Evolutionary conservation across 2,888 invertebrate genomes (phyloP), one percentile per base, ranked within the genome.

Genomic region (Torymus aiolomorphi): DNA sequence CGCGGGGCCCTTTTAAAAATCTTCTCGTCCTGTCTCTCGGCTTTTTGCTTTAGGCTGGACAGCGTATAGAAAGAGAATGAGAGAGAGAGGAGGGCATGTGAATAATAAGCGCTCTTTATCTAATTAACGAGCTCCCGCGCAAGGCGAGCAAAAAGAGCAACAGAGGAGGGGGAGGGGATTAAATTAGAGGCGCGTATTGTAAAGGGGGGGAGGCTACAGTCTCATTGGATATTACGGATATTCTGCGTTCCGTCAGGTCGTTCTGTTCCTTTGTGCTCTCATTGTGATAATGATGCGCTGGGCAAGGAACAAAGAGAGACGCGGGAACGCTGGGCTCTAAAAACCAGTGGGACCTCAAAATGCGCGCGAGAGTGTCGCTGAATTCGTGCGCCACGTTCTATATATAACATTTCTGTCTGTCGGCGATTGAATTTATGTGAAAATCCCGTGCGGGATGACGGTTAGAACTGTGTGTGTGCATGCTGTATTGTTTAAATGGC

Each of bases 81-180:
- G 42, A 42, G 8, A 42, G 42, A 42, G 42, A 10, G 8, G 42
- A 49, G 8, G 42, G 3, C 18, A 63, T 52, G 65, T 78, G 72
- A 65, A 72, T 72, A 71, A 66, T 78, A 72, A 78, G 54, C 13
- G 61, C 24, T 52, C 77, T 78, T 78, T 66, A 63, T 66, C 66
- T 66, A 72, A 78, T 72, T 72, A 78, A 78, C 65, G 71, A 77
- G 77, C 57, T 52, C 20, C 62, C 54, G 16, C 63, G 20, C 49
- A 52, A 51, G 52, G 51, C 20, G 54, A 20, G 42, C 16, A 75
- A 67, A 75, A 67, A 61, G 59, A 31, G 56, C 57, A 31, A 67
- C 24, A 18, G 20, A 20, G 61, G 56, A 20, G 54, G 4, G 56
- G 42, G n/a, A 11, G 49, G 20, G 31, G 18, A 63, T 70, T 76